Conservation (phyloP, 2,797 vertebrate genomes). For the Mus minutoides region DNA sequence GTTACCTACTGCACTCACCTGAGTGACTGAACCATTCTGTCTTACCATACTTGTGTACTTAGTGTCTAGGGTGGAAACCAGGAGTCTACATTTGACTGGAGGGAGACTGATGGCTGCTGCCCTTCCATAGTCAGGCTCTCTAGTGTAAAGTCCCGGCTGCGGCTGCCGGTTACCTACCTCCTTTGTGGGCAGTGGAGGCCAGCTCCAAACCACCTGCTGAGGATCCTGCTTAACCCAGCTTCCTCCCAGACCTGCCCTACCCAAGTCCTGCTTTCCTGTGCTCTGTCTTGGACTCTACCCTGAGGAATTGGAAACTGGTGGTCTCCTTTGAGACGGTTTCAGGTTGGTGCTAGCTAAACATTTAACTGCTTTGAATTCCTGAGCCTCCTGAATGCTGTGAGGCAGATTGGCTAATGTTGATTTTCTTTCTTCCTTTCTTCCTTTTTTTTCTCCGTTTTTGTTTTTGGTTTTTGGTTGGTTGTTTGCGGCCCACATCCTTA, state of each 20-base stretch:
- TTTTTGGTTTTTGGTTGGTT: background rate
- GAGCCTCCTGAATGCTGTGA: background rate
- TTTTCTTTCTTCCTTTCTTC: background rate
- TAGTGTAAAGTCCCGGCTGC: background rate
- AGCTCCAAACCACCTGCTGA: background rate
- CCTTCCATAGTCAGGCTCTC: background rate
- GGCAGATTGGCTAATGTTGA: background rate
- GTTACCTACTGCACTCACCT: background rate
- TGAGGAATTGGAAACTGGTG: background rate
- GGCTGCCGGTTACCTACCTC: background rate
- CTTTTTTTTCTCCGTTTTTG: background rate
- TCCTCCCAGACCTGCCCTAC: background rate
- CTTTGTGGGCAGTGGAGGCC: background rate
- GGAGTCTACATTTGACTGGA: background rate
- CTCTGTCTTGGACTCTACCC: no score
- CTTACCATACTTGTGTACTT: background rate
- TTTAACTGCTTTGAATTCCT: background rate
- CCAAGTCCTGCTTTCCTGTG: background rate
- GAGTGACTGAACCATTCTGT: background rate
- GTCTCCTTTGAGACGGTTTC: background rate
- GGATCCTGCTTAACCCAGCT: no score
- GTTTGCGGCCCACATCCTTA: background rate
- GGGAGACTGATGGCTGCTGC: background rate
- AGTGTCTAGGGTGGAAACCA: background rate
- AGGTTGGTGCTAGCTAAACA: background rate